Evolutionary conservation across 2,888 invertebrate genomes (phyloP), one percentile per base, ranked within the genome.

Genomic region (Habrosyne pyritoides): DNA sequence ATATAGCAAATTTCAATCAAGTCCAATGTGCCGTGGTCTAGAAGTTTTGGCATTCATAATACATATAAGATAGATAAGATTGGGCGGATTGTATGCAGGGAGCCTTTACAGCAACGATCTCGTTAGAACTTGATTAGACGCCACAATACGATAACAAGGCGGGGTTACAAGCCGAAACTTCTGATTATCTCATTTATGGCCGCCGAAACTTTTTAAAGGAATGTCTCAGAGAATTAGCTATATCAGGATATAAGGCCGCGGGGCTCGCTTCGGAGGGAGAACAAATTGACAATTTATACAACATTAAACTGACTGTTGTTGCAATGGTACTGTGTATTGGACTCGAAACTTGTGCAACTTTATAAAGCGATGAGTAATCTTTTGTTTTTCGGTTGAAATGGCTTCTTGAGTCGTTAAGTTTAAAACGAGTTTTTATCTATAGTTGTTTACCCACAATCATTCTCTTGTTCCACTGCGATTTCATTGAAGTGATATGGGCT

Each of bases 101-200:
- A 52, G 14, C 59, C 71, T 51, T 69, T 60, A 57, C 55, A 53
- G 47, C 61, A 68, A 73, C 71, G 71, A 75, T 73, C 80, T 86
- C 81, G 81, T 87, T 84, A 84, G 77, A 81, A 81, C 71, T 83
- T 84, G 84, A 86, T 86, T 85, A 83, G 78, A 70, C 70, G 63
- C 79, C 80, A 79, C 82, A 84, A 77, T 78, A 74, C 75, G 78
- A 84, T 79, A 79, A 76, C 75, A 72, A 77, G 72, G 61, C 59
- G 59, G 61, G 64, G 63, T 60, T 61, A 18, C 28, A 53, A 57
- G 54, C 63, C 67, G 61, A 66, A 83, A 86, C 75, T 84, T 82
- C 65, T 75, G 78, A 83, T 84, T 79, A 75, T 75, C 74, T 73
- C 57, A 52, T 57, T 64, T 59, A 59, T 52, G 59, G 52, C 67